phyloP scores from a whole-genome alignment of 2,797 vertebrate genomes.

The Peromyscus attwateri region DNA sequence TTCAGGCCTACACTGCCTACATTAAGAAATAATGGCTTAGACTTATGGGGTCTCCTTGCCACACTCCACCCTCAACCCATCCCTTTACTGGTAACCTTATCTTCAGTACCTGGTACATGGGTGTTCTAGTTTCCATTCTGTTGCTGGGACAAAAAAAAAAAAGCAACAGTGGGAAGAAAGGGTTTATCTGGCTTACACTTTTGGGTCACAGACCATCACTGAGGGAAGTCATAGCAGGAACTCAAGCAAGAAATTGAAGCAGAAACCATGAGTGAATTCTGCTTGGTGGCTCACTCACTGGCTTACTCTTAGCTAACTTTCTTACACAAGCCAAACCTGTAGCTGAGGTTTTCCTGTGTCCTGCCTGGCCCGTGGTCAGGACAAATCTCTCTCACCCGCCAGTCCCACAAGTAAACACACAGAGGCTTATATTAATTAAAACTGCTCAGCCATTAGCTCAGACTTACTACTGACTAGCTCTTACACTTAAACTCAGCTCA shows the following conservation, averaged over 20 bases:
- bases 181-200: background rate
- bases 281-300: background rate
- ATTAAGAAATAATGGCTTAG: background rate
- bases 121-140: background rate
- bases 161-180: background rate
- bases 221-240: background rate
- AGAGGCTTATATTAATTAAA: too few species aligned
- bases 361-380: too few species aligned
- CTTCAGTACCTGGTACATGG: background rate
- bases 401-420: too few species aligned
- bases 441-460: too few species aligned
- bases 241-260: background rate
- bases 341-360: too few species aligned
- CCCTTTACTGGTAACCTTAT: background rate
- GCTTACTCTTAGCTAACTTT: background rate
- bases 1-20: background rate
- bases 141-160: background rate
- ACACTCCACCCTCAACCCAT: fast-evolving
- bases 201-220: too few species aligned
- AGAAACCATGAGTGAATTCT: background rate
- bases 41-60: background rate
- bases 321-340: background rate
- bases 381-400: too few species aligned
- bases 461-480: too few species aligned
- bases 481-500: too few species aligned